Evolutionary conservation across 1,140 invertebrate genomes (phyloP).

Genomic region (Zaprionus tsacasi): DNA sequence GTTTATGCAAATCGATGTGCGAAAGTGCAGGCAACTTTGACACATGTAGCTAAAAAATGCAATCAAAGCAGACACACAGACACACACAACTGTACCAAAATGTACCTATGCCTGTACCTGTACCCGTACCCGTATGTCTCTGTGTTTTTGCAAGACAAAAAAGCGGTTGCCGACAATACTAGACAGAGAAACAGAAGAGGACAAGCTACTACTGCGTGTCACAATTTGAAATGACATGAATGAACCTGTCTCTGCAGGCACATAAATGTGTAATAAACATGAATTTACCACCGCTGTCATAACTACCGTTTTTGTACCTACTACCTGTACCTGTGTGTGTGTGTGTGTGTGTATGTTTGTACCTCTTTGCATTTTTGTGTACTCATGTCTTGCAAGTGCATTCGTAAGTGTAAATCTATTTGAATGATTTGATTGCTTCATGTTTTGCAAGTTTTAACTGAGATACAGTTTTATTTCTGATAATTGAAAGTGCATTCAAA

Average conservation of each 20-base stretch:
- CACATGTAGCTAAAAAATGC: slow-evolving; percentile 37
- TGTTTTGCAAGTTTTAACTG: no score
- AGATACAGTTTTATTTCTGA: no score
- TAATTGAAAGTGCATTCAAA: no score
- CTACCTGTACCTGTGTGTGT: no score
- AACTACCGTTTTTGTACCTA: neutral
- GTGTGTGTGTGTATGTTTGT: no score
- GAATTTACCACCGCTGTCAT: neutral
- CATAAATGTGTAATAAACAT: slow-evolving; percentile 4
- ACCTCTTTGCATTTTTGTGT: neutral
- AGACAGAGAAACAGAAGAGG: neutral
- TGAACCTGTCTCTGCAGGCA: neutral
- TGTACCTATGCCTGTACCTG: no score
- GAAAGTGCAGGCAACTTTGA: slow-evolving; percentile 60
- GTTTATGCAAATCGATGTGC: slow-evolving; percentile 44
- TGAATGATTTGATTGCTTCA: slow-evolving; percentile 6
- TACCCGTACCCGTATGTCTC: neutral
- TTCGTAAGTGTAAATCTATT: neutral
- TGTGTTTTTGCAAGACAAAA: neutral
- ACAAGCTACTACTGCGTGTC: slow-evolving; percentile 20
- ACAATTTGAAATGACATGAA: slow-evolving; percentile 49
- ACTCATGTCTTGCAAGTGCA: neutral
- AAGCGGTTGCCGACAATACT: slow-evolving; percentile 1
- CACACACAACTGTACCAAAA: neutral
- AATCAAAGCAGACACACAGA: slow-evolving; percentile 24